Evolutionary conservation across 64 coral and sea anemone species (phyloP).

Genomic region (Pocillopora verrucosa): DNA sequence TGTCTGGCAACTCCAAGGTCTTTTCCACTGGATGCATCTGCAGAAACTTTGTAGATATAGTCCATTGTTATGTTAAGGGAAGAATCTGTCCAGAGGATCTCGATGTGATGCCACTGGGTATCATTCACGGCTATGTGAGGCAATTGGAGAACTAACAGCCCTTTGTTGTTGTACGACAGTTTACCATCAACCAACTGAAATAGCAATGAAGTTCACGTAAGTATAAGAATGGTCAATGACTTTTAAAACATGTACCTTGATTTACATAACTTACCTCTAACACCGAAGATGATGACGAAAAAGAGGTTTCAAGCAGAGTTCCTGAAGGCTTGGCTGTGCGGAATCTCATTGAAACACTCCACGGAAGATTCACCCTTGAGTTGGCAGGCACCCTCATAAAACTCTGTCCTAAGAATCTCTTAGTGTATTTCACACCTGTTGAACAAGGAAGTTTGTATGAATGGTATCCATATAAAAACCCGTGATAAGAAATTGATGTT

Average conservation of each 20-base stretch:
- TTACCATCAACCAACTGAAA: constrained; percentile 69
- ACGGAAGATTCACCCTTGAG: constrained; percentile 41
- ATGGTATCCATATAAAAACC: no score
- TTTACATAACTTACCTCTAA: constrained; percentile 50
- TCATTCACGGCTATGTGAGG: constrained; percentile 58
- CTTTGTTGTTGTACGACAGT: constrained; percentile 49
- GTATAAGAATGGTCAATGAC: background rate
- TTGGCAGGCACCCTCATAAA: constrained; percentile 20
- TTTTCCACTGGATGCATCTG: background rate
- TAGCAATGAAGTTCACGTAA: background rate
- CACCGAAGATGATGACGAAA: constrained; percentile 35
- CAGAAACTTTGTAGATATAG: constrained; percentile 56
- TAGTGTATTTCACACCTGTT: constrained; percentile 39
- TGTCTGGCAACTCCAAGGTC: background rate
- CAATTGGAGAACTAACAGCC: constrained; percentile 38
- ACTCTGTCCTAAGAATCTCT: constrained; percentile 53
- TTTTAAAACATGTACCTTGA: background rate
- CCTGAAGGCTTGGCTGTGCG: constrained; percentile 70
- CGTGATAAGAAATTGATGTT: no score
- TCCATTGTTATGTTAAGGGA: constrained; percentile 52
- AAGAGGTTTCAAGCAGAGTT: constrained; percentile 53
- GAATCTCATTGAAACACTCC: constrained; percentile 72
- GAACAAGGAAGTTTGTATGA: background rate
- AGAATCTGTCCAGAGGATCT: constrained; percentile 59
- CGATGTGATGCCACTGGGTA: constrained; percentile 81